Conservation (phyloP, 1,140 invertebrate genomes). For the Rhizoglyphus robini region DNA sequence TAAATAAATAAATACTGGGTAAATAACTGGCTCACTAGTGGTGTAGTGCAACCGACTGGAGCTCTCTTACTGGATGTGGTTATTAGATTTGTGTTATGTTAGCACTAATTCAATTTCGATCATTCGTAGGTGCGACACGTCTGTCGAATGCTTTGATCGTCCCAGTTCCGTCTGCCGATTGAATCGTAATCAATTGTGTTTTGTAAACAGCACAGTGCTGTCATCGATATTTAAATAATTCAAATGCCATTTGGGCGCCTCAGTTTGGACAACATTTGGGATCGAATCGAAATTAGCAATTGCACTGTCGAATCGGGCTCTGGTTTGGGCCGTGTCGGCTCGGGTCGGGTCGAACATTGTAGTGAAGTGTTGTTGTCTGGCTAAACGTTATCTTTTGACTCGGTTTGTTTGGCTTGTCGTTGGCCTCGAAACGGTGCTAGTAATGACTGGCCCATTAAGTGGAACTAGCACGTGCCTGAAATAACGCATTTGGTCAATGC, state of each 20-base stretch:
- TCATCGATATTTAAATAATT: neutral
- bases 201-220: neutral
- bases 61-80: neutral
- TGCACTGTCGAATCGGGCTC: too few species aligned
- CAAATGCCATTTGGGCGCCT: neutral
- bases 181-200: neutral
- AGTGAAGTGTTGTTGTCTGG: too few species aligned
- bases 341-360: too few species aligned
- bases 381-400: too few species aligned
- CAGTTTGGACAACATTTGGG: too few species aligned
- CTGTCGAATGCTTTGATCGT: neutral
- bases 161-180: neutral
- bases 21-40: neutral
- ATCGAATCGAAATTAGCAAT: too few species aligned
- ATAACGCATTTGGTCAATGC: conserved; percentile 6
- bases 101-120: conserved; percentile 5
- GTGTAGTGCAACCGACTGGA: neutral
- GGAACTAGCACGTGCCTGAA: conserved; percentile 11
- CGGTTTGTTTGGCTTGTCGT: too few species aligned
- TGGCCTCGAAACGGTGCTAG: neutral
- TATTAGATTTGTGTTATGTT: neutral
- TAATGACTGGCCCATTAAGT: conserved; percentile 10
- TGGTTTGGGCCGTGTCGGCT: too few species aligned
- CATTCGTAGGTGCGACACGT: conserved; percentile 8
- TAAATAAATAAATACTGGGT: neutral